These are phyloP conservation scores for Cossypha caffra DNA, from an alignment of 2,797 vertebrate species.

Conservation along the genomic window DNA sequence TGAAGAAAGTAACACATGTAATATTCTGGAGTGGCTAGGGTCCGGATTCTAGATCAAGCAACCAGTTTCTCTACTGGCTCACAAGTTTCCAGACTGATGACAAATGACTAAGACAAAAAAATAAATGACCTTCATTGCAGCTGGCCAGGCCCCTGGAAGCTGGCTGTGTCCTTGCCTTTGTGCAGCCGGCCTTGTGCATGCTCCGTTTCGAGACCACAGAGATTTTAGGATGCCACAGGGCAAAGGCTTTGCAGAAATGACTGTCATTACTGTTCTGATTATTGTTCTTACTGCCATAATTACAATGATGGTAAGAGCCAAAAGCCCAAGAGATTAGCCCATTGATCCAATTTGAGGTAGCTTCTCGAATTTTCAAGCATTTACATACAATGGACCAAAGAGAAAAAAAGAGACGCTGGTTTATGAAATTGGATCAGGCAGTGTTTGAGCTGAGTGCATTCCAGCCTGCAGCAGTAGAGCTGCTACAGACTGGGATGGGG, in stretches of 20 bases:
- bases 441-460: neutral
- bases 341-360: neutral
- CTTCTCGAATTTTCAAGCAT: neutral
- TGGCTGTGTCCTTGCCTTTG: neutral
- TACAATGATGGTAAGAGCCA: neutral
- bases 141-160: neutral
- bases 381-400: neutral
- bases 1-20: rapidly evolving
- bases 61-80: neutral
- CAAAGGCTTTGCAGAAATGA: neutral
- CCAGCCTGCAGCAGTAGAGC: neutral
- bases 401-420: neutral
- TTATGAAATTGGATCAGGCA: neutral
- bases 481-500: neutral
- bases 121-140: neutral
- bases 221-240: neutral
- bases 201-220: neutral
- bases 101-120: neutral
- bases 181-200: rapidly evolving
- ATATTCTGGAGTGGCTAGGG: neutral
- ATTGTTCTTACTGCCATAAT: neutral
- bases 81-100: neutral
- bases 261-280: neutral
- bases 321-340: neutral
- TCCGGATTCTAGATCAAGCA: neutral